These are phyloP conservation scores for Poeciliopsis presidionis DNA, from an alignment of 2,797 vertebrate species.

Conservation along the genomic window DNA sequence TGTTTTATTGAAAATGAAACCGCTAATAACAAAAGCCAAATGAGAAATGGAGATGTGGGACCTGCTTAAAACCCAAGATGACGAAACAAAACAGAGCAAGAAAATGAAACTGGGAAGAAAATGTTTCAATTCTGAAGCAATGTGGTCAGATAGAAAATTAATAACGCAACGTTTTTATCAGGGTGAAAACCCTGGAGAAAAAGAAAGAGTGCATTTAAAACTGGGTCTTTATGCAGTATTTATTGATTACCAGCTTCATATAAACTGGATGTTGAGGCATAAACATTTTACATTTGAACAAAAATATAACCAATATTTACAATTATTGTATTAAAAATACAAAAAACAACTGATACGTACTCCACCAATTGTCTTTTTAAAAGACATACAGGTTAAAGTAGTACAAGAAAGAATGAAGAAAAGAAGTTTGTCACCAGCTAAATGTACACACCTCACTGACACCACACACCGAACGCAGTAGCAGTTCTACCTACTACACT, in stretches of 20 bases:
- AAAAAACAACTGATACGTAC: slow-evolving; percentile 95
- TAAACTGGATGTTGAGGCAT: slow-evolving; percentile 99
- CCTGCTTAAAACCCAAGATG: slow-evolving; percentile 7
- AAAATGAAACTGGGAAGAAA: slow-evolving; percentile 54
- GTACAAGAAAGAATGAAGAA: slow-evolving; percentile 92
- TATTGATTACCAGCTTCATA: slow-evolving; percentile 99
- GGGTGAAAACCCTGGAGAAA: slow-evolving; percentile 13
- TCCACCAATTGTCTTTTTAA: slow-evolving; percentile 99
- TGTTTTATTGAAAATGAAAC: slow-evolving; percentile 19
- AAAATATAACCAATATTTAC: slow-evolving; percentile 99
- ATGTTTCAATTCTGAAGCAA: slow-evolving; percentile 72
- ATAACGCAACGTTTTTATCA: slow-evolving; percentile 72
- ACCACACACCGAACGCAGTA: slow-evolving; percentile 96
- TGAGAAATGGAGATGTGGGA: slow-evolving; percentile 30
- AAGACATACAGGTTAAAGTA: slow-evolving; percentile 99
- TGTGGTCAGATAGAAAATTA: slow-evolving; percentile 73
- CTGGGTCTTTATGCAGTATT: slow-evolving; percentile 86
- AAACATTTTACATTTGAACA: slow-evolving; percentile 99
- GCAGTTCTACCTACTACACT: slow-evolving; percentile 97
- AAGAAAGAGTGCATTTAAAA: slow-evolving; percentile 69
- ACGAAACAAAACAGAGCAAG: slow-evolving; percentile 38
- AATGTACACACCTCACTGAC: slow-evolving; percentile 99
- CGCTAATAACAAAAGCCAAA: slow-evolving; percentile 16
- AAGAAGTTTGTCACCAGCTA: slow-evolving; percentile 94
- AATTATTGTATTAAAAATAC: slow-evolving; percentile 99